Percentiles rank a stretch among this genome's conserved stretches.
Conservation (phyloP, 2,888 invertebrate species). For the Aplocera efformata region DNA sequence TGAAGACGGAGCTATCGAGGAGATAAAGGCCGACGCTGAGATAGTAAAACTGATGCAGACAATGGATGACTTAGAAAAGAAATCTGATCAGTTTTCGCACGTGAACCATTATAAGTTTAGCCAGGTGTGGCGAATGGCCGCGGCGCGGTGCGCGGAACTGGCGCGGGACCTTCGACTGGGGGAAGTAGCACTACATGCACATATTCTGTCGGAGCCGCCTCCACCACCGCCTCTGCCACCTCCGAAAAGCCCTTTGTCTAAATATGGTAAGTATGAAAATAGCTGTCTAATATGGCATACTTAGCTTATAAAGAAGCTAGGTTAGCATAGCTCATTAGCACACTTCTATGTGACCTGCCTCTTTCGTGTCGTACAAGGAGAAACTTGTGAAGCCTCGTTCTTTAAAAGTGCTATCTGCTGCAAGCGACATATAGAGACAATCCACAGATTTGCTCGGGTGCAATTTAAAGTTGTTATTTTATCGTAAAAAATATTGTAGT, state of each 20-base stretch:
- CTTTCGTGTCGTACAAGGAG: too few species aligned
- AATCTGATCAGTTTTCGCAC: conserved; percentile 83
- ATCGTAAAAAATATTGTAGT: too few species aligned
- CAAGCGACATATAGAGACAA: too few species aligned
- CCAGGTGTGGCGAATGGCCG: conserved; percentile 72
- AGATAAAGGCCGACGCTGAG: conserved; percentile 84
- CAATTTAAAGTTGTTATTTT: too few species aligned
- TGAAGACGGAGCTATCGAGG: conserved; percentile 82
- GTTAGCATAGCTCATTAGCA: too few species aligned
- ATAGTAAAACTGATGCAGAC: conserved; percentile 83
- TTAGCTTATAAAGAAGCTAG: too few species aligned
- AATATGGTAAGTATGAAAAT: conserved; percentile 41
- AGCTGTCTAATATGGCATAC: too few species aligned
- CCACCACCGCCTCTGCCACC: conserved; percentile 55
- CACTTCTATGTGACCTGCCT: too few species aligned
- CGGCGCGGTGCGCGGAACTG: conserved; percentile 46
- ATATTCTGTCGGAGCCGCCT: conserved; percentile 64
- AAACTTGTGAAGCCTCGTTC: too few species aligned
- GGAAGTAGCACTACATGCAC: conserved; percentile 67
- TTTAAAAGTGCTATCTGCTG: too few species aligned
- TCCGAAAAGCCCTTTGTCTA: conserved; percentile 54
- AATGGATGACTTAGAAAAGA: conserved; percentile 85
- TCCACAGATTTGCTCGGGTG: too few species aligned
- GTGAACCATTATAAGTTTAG: conserved; percentile 83
- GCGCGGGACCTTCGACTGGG: conserved; percentile 49